Conservation (phyloP, 2,113 vertebrate genomes). For the Cacatua alba region DNA sequence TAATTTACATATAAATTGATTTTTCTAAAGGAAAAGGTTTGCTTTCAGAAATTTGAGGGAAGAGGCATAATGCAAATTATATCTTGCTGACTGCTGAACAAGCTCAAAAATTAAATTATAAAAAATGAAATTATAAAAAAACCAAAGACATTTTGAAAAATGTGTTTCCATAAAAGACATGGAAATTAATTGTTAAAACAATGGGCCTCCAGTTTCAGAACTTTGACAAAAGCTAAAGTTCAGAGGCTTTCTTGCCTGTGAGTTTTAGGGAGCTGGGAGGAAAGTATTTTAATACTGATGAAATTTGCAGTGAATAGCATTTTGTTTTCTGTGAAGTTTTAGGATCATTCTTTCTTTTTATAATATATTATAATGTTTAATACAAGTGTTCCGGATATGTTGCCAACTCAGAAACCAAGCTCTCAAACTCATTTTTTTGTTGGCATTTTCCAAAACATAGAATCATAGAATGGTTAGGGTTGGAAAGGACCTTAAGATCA, state of each 20-base stretch:
- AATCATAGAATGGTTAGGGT: too few relatives aligned
- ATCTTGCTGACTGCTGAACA: background rate
- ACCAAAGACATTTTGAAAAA: background rate
- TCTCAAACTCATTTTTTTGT: background rate
- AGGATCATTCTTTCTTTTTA: background rate
- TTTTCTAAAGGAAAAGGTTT: slow-evolving; percentile 17
- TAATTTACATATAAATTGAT: slow-evolving; percentile 46
- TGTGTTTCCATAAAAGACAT: background rate
- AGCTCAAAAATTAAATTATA: background rate
- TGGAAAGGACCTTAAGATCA: too few relatives aligned
- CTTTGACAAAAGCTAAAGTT: background rate
- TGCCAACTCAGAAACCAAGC: background rate
- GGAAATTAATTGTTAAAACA: background rate
- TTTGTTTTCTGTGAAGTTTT: background rate
- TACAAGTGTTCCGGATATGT: background rate
- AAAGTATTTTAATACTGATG: background rate
- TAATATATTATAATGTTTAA: background rate
- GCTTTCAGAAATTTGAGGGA: background rate
- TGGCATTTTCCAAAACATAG: background rate
- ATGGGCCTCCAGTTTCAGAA: background rate
- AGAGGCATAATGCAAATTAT: background rate
- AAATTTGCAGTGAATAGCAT: background rate
- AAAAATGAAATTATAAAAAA: background rate
- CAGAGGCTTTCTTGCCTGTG: background rate
- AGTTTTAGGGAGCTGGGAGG: background rate